phyloP scores from a whole-genome alignment of 2,113 vertebrate genomes.

The Entelurus aequoreus region DNA sequence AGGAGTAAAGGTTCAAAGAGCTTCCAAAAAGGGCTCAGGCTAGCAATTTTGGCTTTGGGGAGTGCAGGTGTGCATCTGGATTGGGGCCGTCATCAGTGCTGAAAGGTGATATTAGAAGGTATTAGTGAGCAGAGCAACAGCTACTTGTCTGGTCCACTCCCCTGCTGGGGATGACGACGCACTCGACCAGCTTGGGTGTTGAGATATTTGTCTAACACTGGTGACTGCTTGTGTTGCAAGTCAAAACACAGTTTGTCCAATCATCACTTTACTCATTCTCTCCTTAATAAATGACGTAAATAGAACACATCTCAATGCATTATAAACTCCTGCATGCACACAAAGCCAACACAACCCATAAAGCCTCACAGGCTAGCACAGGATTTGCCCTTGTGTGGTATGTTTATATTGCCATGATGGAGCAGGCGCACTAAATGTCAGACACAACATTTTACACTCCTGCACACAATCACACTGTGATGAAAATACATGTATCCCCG shows the following conservation, averaged over 20 bases:
- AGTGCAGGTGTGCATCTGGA: constrained; percentile 62
- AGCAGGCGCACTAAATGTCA: neutral
- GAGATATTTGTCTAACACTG: neutral
- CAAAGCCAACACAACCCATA: neutral
- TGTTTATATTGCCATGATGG: constrained; percentile 12
- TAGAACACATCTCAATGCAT: too few species aligned
- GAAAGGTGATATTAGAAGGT: constrained; percentile 62
- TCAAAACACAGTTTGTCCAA: neutral
- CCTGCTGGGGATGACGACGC: constrained; percentile 15
- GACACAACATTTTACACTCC: neutral
- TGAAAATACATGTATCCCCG: neutral
- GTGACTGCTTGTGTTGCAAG: neutral
- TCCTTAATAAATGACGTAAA: neutral
- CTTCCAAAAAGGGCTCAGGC: constrained; percentile 37
- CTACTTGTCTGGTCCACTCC: constrained; percentile 44
- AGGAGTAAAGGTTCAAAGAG: constrained; percentile 36
- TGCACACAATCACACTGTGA: neutral
- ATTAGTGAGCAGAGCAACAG: constrained; percentile 51
- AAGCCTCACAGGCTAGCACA: constrained; percentile 8
- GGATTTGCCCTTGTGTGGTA: constrained; percentile 27
- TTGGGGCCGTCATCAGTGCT: constrained; percentile 40
- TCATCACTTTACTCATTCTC: neutral
- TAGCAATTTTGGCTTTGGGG: constrained; percentile 41
- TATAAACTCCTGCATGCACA: constrained; percentile 14
- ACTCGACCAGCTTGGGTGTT: neutral